These are phyloP conservation scores for Scrobipalpa costella DNA, from an alignment of 2,888 invertebrate genomes.

Conservation along the genomic window DNA sequence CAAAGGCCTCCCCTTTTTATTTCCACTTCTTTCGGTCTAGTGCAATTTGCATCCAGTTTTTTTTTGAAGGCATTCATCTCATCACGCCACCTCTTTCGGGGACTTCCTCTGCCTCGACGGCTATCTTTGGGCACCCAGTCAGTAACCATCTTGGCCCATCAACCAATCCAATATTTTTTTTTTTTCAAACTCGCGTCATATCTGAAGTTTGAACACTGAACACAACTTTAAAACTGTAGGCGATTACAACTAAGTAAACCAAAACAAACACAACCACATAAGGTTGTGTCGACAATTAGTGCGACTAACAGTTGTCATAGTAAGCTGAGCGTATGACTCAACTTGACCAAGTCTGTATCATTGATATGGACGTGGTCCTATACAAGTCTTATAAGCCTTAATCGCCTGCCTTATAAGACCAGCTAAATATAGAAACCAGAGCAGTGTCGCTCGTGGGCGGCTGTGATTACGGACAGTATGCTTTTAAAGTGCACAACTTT, in stretches of 20 bases:
- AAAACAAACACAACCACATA: neutral
- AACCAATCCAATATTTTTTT: no score
- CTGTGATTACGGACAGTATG: constrained; percentile 10
- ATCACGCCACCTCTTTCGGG: no score
- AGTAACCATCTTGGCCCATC: no score
- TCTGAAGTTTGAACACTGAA: neutral
- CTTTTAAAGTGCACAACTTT: neutral
- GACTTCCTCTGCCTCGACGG: no score
- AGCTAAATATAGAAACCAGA: constrained; percentile 39
- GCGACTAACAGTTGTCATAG: constrained; percentile 15
- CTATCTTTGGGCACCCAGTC: no score
- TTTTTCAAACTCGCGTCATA: neutral
- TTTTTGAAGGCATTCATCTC: no score
- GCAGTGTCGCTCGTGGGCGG: constrained; percentile 36
- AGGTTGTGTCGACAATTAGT: neutral
- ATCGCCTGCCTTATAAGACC: constrained; percentile 33
- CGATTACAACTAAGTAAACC: constrained; percentile 5
- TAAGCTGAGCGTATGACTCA: constrained; percentile 17
- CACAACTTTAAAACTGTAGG: neutral
- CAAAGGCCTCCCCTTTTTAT: no score
- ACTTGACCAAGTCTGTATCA: constrained; percentile 1
- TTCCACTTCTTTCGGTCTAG: no score
- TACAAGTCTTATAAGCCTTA: constrained; percentile 29
- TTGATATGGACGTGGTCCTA: constrained; percentile 21
- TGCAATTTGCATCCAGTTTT: no score